phyloP scores from a whole-genome alignment of 2,888 invertebrate genomes.

The Tetheella fluctuosa region DNA sequence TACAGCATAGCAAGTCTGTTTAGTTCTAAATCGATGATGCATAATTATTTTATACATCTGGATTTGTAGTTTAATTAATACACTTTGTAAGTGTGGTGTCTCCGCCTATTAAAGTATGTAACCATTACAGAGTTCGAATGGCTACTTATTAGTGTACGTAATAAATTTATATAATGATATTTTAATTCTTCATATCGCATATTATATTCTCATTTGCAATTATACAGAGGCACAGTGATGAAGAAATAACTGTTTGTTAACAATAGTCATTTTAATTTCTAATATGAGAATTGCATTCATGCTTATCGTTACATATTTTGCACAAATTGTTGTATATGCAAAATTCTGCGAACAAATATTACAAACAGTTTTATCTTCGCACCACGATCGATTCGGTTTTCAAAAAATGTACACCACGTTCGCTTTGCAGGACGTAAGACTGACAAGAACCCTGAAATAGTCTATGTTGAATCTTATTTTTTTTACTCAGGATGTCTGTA shows the following conservation, averaged over 20 bases:
- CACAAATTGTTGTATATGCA: constrained; percentile 18
- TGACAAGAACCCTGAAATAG: constrained; percentile 66
- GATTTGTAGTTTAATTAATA: constrained; percentile 81
- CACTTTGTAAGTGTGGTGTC: constrained; percentile 82
- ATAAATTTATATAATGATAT: constrained; percentile 72
- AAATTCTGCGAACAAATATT: constrained; percentile 29
- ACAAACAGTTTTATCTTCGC: constrained; percentile 42
- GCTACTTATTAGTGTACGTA: constrained; percentile 80
- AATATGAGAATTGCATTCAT: constrained; percentile 5
- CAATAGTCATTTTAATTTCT: constrained; percentile 10
- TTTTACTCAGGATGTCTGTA: constrained; percentile 59
- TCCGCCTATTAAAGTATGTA: constrained; percentile 83
- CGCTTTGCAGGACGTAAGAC: constrained; percentile 68
- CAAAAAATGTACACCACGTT: constrained; percentile 38
- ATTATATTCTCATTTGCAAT: constrained; percentile 49
- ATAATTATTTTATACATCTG: constrained; percentile 81
- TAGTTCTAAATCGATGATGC: constrained; percentile 76
- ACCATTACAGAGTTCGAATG: constrained; percentile 78
- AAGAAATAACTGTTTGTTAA: constrained; percentile 31
- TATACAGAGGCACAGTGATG: constrained; percentile 47
- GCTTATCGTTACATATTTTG: constrained; percentile 16
- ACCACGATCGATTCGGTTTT: constrained; percentile 40
- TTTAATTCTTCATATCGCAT: constrained; percentile 68
- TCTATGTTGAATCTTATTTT: constrained; percentile 53
- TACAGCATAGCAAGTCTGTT: constrained; percentile 67